These are phyloP conservation scores for Melanargia galathea DNA, from an alignment of 2,888 invertebrate species.

Conservation along the genomic window DNA sequence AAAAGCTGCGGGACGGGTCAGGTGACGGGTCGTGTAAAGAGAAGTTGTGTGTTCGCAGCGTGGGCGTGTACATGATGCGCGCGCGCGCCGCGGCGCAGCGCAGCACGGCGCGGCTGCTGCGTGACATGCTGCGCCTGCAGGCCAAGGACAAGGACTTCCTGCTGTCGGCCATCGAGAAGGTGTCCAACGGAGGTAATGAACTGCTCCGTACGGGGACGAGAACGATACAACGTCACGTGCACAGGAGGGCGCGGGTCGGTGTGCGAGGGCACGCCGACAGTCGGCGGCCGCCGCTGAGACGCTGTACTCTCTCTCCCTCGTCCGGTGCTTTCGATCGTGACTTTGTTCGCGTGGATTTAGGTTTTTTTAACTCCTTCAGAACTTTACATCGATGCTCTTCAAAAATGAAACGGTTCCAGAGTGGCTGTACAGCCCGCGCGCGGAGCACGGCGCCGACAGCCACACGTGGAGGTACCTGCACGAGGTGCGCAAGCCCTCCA, in stretches of 20 bases:
- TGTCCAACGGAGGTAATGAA: slow-evolving; percentile 81
- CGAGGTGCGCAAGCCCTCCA: slow-evolving; percentile 74
- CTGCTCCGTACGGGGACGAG: too few species aligned
- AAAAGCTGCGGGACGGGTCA: too few species aligned
- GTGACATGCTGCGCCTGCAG: slow-evolving; percentile 85
- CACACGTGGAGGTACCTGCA: slow-evolving; percentile 76
- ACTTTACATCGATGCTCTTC: too few species aligned
- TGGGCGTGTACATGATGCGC: slow-evolving; percentile 84
- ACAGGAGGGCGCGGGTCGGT: too few species aligned
- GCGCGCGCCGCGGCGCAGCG: slow-evolving; percentile 84
- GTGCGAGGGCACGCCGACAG: too few species aligned
- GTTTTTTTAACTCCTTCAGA: too few species aligned
- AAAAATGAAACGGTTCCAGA: slow-evolving; percentile 50
- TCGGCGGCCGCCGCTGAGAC: too few species aligned
- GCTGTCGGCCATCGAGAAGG: slow-evolving; percentile 82
- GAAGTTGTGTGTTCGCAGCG: slow-evolving; percentile 61
- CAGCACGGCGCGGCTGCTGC: slow-evolving; percentile 82
- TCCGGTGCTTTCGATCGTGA: too few species aligned
- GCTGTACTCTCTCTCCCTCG: too few species aligned
- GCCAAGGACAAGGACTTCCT: slow-evolving; percentile 88
- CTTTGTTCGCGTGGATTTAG: too few species aligned
- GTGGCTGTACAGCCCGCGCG: slow-evolving; percentile 74
- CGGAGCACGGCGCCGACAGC: slow-evolving; percentile 56
- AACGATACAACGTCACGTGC: too few species aligned
- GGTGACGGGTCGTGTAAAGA: neutral